These are phyloP conservation scores for Eugnorisma glareosa DNA, from an alignment of 2,888 invertebrate genomes.

Conservation along the genomic window DNA sequence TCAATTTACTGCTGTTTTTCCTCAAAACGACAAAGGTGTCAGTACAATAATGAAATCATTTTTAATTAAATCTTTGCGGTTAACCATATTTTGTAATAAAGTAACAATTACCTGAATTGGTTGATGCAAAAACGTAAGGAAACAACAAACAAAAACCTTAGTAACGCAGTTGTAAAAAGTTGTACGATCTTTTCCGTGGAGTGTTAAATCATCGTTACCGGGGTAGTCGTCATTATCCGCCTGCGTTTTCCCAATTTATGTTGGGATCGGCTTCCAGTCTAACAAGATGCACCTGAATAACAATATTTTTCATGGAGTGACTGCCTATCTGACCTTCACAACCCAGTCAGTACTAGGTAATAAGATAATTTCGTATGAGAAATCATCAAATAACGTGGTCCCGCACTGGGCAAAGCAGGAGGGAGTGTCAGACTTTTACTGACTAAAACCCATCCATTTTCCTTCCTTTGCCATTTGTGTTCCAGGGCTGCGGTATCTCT, in stretches of 20 bases:
- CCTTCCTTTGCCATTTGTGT: too few relatives aligned
- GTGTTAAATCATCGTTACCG: not conserved
- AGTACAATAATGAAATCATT: conserved; percentile 37
- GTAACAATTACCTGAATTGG: conserved; percentile 52
- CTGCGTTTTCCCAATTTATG: too few relatives aligned
- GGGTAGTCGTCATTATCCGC: too few relatives aligned
- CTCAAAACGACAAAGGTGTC: conserved; percentile 18
- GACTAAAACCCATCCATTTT: too few relatives aligned
- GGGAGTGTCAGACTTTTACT: too few relatives aligned
- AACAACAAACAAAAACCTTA: conserved; percentile 32
- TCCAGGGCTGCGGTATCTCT: too few relatives aligned
- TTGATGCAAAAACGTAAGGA: conserved; percentile 55
- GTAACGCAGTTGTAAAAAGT: not conserved
- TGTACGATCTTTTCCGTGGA: not conserved
- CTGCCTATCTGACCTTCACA: not conserved
- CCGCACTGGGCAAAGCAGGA: too few relatives aligned
- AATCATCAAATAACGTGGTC: too few relatives aligned
- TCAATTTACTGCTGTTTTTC: conserved; percentile 36
- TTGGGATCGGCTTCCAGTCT: too few relatives aligned
- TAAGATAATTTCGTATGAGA: too few relatives aligned
- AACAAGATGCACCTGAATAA: too few relatives aligned
- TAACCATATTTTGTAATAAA: conserved; percentile 36
- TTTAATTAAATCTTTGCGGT: conserved; percentile 62
- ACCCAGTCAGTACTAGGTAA: not conserved
- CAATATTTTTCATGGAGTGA: too few relatives aligned